Evolutionary conservation across 2,113 vertebrate species (phyloP).

Genomic region (Xerus inauris): DNA sequence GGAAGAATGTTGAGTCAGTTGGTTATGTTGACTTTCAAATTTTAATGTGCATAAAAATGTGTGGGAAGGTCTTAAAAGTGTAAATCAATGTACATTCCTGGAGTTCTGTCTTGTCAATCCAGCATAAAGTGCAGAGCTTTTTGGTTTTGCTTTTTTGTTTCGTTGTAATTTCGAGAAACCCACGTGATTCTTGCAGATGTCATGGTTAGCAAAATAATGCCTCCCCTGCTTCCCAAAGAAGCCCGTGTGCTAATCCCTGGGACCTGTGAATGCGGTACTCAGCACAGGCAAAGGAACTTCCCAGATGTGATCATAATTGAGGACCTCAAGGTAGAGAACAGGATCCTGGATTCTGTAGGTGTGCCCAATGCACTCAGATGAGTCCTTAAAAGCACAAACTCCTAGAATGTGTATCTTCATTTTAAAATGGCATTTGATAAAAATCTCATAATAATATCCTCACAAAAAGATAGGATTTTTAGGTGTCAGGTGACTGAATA

Average conservation of each 20-base stretch:
- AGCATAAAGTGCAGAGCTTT: neutral
- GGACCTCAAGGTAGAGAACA: neutral
- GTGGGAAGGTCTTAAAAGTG: neutral
- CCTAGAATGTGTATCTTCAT: neutral
- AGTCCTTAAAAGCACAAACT: neutral
- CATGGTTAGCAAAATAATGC: neutral
- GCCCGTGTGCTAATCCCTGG: neutral
- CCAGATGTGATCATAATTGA: neutral
- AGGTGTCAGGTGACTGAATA: neutral
- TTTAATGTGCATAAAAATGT: neutral
- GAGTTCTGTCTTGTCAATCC: neutral
- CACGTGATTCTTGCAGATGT: neutral
- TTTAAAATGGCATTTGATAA: neutral
- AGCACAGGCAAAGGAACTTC: neutral
- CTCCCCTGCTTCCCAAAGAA: neutral
- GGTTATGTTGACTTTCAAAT: neutral
- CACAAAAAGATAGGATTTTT: neutral
- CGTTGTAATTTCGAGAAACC: neutral
- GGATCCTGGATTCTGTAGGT: neutral
- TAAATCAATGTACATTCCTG: neutral
- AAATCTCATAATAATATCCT: neutral
- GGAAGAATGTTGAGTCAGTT: neutral
- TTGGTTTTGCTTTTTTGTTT: no score
- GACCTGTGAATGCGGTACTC: neutral
- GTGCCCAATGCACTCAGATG: neutral